Evolutionary conservation across 1,140 invertebrate genomes (phyloP).

Genomic region (Nylanderia fulva): DNA sequence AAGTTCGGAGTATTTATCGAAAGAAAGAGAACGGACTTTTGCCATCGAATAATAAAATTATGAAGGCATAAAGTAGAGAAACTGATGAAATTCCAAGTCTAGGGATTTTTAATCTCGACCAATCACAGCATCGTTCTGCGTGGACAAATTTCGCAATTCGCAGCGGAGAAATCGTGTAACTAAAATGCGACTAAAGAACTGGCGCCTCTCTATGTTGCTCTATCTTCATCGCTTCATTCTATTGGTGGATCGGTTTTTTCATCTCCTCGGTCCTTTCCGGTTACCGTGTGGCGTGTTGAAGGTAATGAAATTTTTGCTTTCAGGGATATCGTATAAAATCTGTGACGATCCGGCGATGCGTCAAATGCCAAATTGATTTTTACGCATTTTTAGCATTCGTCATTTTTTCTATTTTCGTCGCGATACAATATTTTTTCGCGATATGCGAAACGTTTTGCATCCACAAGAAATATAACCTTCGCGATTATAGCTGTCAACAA

Average conservation of each 20-base stretch:
- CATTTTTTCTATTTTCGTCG: background rate
- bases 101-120: background rate
- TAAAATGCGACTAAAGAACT: background rate
- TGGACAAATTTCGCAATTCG: background rate
- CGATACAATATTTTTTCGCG: slow-evolving; percentile 72
- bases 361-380: slow-evolving; percentile 29
- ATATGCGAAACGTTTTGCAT: background rate
- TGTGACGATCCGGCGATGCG: slow-evolving; percentile 59
- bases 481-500: slow-evolving; percentile 5
- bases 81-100: no score
- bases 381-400: slow-evolving; percentile 19
- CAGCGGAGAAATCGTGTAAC: background rate
- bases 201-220: background rate
- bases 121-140: background rate
- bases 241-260: background rate
- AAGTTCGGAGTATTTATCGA: no score
- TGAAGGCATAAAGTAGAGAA: no score
- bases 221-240: background rate
- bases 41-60: no score
- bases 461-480: slow-evolving; percentile 6
- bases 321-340: slow-evolving; percentile 68
- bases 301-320: slow-evolving; percentile 74
- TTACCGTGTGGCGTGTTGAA: slow-evolving; percentile 67
- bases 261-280: slow-evolving; percentile 72
- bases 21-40: no score